These are phyloP conservation scores for Drosophila kambysellisi DNA, from an alignment of 2,888 invertebrate genomes.

Conservation along the genomic window DNA sequence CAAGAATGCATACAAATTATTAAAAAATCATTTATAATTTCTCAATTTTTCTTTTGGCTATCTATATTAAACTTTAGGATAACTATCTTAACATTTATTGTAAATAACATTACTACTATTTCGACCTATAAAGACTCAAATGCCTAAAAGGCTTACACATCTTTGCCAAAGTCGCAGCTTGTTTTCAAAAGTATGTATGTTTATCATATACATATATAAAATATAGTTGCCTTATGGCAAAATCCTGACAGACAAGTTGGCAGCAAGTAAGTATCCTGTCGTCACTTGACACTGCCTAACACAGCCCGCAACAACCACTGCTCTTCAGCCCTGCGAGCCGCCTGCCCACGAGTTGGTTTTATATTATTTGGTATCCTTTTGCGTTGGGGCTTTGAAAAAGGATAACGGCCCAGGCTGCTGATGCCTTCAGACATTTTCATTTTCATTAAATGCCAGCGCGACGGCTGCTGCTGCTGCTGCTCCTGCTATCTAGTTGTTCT, in stretches of 20 bases:
- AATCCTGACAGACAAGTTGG: constrained; percentile 26
- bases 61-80: neutral
- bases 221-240: constrained; percentile 42
- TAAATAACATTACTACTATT: neutral
- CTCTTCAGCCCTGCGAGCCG: neutral
- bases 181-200: constrained; percentile 45
- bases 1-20: constrained; percentile 32
- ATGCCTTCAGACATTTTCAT: constrained; percentile 76
- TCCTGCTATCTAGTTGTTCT: constrained; percentile 29
- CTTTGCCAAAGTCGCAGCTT: constrained; percentile 71
- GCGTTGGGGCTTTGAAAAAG: constrained; percentile 64
- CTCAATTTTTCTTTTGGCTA: too few relatives aligned
- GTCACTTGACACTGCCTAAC: constrained; percentile 68
- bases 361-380: constrained; percentile 67
- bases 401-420: constrained; percentile 61
- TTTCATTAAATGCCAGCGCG: constrained; percentile 78
- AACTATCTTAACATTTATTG: neutral
- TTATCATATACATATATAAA: constrained; percentile 32
- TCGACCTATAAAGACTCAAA: neutral
- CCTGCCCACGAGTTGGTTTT: constrained; percentile 46
- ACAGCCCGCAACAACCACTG: constrained; percentile 2
- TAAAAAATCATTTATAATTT: constrained; percentile 1
- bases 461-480: constrained; percentile 29
- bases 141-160: neutral
- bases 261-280: constrained; percentile 51